Evolutionary conservation across 1,140 invertebrate species (phyloP).

Genomic region (Conus ventricosus): DNA sequence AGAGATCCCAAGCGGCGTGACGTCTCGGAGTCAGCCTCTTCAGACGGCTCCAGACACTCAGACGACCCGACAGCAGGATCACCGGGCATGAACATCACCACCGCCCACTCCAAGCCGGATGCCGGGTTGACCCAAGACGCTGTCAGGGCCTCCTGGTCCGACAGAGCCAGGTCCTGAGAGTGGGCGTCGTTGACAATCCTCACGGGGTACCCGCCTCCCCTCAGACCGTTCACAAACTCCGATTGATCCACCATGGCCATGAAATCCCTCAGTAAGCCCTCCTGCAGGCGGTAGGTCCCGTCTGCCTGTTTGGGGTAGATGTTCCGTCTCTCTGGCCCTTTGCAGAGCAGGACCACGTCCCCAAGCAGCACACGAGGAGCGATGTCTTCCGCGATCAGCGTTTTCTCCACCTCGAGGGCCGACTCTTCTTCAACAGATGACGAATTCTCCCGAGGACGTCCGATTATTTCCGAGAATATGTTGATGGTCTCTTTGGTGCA

Average conservation of each 20-base stretch:
- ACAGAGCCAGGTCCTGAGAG: constrained; percentile 5
- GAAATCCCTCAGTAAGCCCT: neutral
- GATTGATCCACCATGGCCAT: neutral
- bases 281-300: neutral
- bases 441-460: neutral
- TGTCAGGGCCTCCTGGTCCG: neutral
- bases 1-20: too few species aligned
- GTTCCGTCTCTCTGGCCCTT: neutral
- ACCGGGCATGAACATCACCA: constrained; percentile 21
- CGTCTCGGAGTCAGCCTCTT: neutral
- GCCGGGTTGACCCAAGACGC: constrained; percentile 30
- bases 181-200: neutral
- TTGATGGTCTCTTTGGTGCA: neutral
- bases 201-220: neutral
- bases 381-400: too few species aligned
- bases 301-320: constrained; percentile 2
- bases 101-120: constrained; percentile 25
- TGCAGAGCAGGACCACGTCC: constrained; percentile 22
- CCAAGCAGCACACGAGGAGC: neutral
- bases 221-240: neutral
- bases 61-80: neutral
- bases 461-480: neutral
- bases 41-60: neutral
- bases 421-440: too few species aligned
- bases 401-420: too few species aligned